These are phyloP conservation scores for Pionites leucogaster DNA, from an alignment of 2,113 vertebrate species.

Conservation along the genomic window DNA sequence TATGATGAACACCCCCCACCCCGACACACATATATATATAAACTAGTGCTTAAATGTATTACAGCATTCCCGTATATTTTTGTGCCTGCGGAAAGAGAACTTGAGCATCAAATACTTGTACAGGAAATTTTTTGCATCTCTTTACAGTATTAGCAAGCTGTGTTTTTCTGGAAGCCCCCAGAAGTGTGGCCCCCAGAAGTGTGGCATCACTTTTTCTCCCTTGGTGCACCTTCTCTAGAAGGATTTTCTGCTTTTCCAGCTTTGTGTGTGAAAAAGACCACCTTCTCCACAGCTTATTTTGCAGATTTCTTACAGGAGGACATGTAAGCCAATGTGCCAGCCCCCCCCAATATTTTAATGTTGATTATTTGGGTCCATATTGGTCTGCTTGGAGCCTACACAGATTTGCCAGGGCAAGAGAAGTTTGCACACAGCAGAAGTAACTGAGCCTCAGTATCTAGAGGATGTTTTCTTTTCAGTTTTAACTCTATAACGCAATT, in stretches of 20 bases:
- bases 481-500: background rate
- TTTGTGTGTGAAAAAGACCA: background rate
- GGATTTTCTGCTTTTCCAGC: background rate
- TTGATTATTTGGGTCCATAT: background rate
- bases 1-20: background rate
- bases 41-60: background rate
- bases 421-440: background rate
- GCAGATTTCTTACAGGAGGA: background rate
- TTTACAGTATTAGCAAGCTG: background rate
- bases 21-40: background rate
- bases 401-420: background rate
- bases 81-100: background rate
- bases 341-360: accelerated
- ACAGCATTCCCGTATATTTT: background rate
- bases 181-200: background rate
- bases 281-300: background rate
- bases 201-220: background rate
- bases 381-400: background rate
- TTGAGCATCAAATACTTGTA: background rate
- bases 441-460: background rate
- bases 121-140: background rate
- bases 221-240: background rate
- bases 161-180: background rate
- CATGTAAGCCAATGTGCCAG: background rate
- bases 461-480: background rate